These are phyloP conservation scores for Callinectes sapidus DNA, from an alignment of 2,888 invertebrate genomes.

Conservation along the genomic window DNA sequence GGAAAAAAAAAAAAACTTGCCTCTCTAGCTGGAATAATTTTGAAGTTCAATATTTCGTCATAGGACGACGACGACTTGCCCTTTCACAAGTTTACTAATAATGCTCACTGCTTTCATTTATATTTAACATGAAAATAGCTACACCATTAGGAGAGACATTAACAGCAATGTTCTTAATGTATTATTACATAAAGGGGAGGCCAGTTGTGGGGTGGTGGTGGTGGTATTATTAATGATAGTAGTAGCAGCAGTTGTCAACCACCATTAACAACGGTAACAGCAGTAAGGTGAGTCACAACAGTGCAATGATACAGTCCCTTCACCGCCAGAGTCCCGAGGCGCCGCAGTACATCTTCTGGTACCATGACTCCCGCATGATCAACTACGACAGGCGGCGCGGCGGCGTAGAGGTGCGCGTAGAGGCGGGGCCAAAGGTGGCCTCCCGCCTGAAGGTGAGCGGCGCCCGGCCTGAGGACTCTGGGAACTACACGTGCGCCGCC, in stretches of 20 bases:
- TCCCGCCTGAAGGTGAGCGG: conserved; percentile 89
- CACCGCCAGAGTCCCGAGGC: conserved; percentile 4
- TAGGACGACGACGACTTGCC: no score
- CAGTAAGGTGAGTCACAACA: no score
- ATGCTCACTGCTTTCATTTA: neutral
- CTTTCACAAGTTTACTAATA: neutral
- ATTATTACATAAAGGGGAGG: neutral
- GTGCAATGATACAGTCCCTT: neutral
- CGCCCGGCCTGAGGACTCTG: conserved; percentile 89
- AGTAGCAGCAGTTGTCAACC: no score
- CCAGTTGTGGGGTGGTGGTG: neutral
- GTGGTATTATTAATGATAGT: neutral
- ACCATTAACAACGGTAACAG: no score
- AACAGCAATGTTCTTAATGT: neutral
- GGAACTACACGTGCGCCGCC: conserved; percentile 80
- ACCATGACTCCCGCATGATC: conserved; percentile 62
- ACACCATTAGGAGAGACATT: neutral
- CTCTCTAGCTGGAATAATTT: no score
- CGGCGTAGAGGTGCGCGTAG: conserved; percentile 85
- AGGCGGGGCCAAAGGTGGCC: conserved; percentile 84
- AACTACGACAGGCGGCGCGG: conserved; percentile 60
- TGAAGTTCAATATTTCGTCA: no score
- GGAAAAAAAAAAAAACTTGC: no score
- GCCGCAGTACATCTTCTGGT: conserved; percentile 60
- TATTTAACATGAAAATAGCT: neutral